Base-by-base conservation (phyloP, 2,113 vertebrate genomes). In the Caranx melampygus region DNA sequence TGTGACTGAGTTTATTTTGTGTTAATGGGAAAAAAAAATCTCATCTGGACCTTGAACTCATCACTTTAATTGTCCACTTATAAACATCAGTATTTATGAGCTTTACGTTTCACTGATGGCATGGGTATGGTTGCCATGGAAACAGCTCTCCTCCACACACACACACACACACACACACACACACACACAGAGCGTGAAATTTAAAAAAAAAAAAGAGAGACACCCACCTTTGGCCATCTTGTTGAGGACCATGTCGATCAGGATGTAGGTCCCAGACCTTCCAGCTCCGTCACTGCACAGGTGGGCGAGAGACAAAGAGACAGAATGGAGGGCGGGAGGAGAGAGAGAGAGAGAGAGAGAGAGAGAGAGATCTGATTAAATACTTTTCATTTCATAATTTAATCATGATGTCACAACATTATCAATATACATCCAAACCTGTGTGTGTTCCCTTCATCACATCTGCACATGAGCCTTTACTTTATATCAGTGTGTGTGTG, bases 241-340 rank as follows among this genome's bases (percentile, higher is more conserved):
- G 93, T 99, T 99, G 85, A 99, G 95, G 69, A 99, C 98, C 98
- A 99, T 99, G 93, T 99, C 98, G 0, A 99, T 87, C 31, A 99
- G 95, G 86, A 98, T 95, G 86, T 99, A 99, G 0, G 98, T 99
- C 13, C 98, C 98, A 0, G 94, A 96, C 70, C 98, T 95, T 31
- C 98, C 97, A 0, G 97, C 95, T 0, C 98, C 98, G 0, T 99
- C 97, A 66, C 98, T 99, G 95, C 33, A 72, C 0, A 42, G 92
- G 42, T 2, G 55, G 60, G 40, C 26, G 26, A 62, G 45, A 75
- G 68, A 79, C 37, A 66, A 37, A 57, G 42, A 61, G 34, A 49
- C 67, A 89, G 63, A 79, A 11, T 6, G 18, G 37, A 33, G 20
- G 26, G 45, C 11, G 40, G 40, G 40, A 42, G 31, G 40, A 10